Percentiles rank a stretch among this genome's conserved stretches.
These are phyloP conservation scores for Anas georgica DNA, from an alignment of 2,797 vertebrate genomes.

Conservation along the genomic window DNA sequence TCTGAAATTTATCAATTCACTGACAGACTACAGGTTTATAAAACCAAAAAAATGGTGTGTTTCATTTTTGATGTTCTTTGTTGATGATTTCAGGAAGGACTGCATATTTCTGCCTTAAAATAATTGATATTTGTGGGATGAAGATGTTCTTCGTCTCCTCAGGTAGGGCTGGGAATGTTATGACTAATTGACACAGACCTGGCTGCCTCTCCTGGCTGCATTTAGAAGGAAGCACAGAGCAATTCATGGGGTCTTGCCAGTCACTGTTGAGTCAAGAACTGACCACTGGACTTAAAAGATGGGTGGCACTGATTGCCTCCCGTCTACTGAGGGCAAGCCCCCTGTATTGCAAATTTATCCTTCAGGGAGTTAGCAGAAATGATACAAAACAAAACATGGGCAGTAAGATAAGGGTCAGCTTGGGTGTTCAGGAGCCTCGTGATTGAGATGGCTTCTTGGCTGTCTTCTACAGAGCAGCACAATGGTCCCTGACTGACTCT, in stretches of 20 bases:
- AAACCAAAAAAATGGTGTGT: not conserved
- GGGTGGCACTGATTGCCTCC: not conserved
- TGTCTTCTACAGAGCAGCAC: not conserved
- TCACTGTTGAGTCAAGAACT: not conserved
- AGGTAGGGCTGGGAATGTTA: not conserved
- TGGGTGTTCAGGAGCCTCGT: accelerated
- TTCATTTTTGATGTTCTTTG: not conserved
- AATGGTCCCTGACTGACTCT: not conserved
- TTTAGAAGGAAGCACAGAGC: not conserved
- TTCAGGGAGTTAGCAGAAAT: not conserved
- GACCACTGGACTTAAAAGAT: not conserved
- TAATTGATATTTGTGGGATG: not conserved
- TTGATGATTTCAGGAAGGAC: not conserved
- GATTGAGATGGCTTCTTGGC: not conserved
- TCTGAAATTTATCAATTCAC: not conserved
- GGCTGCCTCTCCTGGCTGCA: not conserved
- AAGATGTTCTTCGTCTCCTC: not conserved
- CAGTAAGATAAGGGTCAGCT: not conserved
- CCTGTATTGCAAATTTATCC: not conserved
- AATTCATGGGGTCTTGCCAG: accelerated
- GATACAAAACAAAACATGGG: not conserved
- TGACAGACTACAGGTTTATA: not conserved
- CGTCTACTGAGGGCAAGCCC: not conserved
- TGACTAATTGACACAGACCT: accelerated
- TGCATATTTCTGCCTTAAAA: not conserved